Conservation (phyloP, 2,113 vertebrate genomes). For the Aspiorhynchus laticeps region DNA sequence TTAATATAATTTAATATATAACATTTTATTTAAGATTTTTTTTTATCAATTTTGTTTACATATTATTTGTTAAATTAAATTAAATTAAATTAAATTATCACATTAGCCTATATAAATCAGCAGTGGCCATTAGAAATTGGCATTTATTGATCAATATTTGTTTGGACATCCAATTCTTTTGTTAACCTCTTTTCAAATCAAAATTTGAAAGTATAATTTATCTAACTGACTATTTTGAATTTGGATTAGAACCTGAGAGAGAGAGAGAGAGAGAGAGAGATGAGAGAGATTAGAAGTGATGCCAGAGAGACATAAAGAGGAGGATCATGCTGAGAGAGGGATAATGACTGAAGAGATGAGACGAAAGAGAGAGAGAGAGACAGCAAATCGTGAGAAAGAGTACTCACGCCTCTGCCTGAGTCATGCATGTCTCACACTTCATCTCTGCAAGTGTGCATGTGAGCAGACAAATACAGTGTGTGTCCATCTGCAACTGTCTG, state of each 20-base stretch:
- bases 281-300: not conserved
- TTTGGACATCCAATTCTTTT: not conserved
- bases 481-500: not conserved
- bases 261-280: not conserved
- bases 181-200: not conserved
- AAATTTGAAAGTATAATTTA: constrained; percentile 7
- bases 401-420: not conserved
- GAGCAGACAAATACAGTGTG: not conserved
- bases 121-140: not conserved
- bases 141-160: not conserved
- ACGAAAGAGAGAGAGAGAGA: not conserved
- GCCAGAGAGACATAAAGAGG: not conserved
- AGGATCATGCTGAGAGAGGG: not conserved
- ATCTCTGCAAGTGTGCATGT: not conserved
- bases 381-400: not conserved
- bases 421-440: constrained; percentile 5
- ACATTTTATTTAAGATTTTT: too few relatives aligned
- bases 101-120: not conserved
- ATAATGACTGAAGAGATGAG: constrained; percentile 2
- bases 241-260: not conserved
- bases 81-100: not conserved
- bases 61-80: not conserved
- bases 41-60: not conserved
- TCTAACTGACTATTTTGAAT: not conserved
- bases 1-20: too few relatives aligned